phyloP scores from a whole-genome alignment of 37 sponge, comb jelly and placozoan species.

The Ephydatia muelleri region DNA sequence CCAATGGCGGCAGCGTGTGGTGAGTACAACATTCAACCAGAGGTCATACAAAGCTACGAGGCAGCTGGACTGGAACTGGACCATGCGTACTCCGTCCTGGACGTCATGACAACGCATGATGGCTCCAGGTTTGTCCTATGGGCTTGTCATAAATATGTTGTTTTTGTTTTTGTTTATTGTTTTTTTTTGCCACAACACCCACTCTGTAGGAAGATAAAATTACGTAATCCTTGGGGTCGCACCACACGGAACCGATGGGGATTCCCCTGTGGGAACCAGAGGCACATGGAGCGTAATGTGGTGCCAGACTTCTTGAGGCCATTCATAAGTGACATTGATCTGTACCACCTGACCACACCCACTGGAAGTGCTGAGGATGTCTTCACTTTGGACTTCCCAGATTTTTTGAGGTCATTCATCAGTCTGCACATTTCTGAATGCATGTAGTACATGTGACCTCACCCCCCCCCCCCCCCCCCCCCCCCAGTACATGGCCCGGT shows the following conservation, averaged over 20 bases:
- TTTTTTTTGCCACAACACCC: background rate
- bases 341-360: too few relatives aligned
- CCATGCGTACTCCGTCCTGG: conserved; percentile 93
- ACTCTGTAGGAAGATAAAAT: conserved; percentile 44
- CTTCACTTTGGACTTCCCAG: conserved; percentile 77
- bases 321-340: background rate
- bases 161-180: background rate
- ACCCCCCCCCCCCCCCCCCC: too few relatives aligned
- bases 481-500: too few relatives aligned
- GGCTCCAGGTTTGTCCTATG: background rate
- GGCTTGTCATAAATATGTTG: background rate
- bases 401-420: conserved; percentile 65
- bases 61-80: conserved; percentile 61
- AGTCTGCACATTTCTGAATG: background rate
- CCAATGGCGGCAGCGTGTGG: conserved; percentile 87
- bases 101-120: conserved; percentile 32
- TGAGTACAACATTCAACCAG: conserved; percentile 20
- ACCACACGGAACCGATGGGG: conserved; percentile 76
- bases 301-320: background rate
- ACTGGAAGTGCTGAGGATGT: conserved; percentile 59
- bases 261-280: background rate
- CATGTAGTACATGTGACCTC: too few relatives aligned
- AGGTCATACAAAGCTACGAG: conserved; percentile 24
- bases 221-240: conserved; percentile 90
- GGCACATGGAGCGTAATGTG: background rate